Percentiles rank a stretch among this genome's conserved stretches.
phyloP scores from a whole-genome alignment of 1,140 invertebrate genomes.

The Dendrolimus punctatus region DNA sequence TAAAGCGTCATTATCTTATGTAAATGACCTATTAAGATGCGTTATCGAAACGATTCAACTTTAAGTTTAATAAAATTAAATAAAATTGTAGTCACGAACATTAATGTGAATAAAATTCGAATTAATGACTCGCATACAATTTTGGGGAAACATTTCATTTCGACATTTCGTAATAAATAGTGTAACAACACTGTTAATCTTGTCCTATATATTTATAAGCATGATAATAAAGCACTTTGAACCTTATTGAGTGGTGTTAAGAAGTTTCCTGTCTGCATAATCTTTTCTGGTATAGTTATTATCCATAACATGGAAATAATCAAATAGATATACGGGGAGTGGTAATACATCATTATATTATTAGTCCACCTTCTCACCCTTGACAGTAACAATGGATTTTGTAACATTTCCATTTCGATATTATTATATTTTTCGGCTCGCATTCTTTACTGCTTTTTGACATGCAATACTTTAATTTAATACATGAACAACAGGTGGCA shows the following conservation, averaged over 20 bases:
- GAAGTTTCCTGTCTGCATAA: neutral
- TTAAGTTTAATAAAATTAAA: constrained; percentile 11
- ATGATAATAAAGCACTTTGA: constrained; percentile 21
- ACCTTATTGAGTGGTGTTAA: constrained; percentile 12
- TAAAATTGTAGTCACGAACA: constrained; percentile 26
- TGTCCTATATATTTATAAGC: constrained; percentile 19
- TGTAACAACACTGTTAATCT: constrained; percentile 36
- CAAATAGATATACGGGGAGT: constrained; percentile 35
- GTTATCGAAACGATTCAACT: constrained; percentile 26
- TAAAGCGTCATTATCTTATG: constrained; percentile 8
- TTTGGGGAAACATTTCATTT: constrained; percentile 48
- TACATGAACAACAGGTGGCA: constrained; percentile 54
- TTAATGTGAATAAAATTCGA: constrained; percentile 42
- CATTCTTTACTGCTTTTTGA: constrained; percentile 49
- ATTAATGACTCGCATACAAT: constrained; percentile 42
- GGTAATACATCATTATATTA: constrained; percentile 69
- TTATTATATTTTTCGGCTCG: constrained; percentile 31
- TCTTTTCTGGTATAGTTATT: constrained; percentile 27
- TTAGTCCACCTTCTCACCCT: constrained; percentile 69
- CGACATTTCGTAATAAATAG: constrained; percentile 51
- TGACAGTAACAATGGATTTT: constrained; percentile 65
- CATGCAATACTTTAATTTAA: constrained; percentile 66
- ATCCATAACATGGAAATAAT: constrained; percentile 36
- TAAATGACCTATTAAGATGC: constrained; percentile 25
- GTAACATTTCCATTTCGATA: constrained; percentile 65